Conservation (phyloP, 2,797 vertebrate genomes). For the Orestias chungarensis region DNA sequence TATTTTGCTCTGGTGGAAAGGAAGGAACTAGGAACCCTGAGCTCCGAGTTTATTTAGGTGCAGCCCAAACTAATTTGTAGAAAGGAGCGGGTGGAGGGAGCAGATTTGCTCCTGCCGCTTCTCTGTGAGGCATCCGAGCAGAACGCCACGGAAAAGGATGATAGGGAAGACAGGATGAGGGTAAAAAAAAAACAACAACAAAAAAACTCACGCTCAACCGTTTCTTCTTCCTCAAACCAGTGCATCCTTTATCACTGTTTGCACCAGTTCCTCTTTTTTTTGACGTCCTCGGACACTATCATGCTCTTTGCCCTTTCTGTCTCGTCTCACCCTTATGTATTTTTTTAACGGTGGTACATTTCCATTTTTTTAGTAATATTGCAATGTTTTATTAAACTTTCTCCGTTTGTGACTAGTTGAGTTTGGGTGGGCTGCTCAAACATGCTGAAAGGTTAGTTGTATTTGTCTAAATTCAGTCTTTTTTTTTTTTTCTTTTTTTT, state of each 20-base stretch:
- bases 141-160: slow-evolving; percentile 68
- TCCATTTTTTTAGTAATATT: not conserved
- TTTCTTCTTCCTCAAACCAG: slow-evolving; percentile 28
- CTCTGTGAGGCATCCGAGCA: slow-evolving; percentile 74
- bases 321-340: not conserved
- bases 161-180: slow-evolving; percentile 42
- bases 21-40: slow-evolving; percentile 59
- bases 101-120: slow-evolving; percentile 70
- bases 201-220: slow-evolving; percentile 19
- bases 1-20: slow-evolving; percentile 59
- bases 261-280: slow-evolving; percentile 22
- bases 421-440: slow-evolving; percentile 22
- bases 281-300: slow-evolving; percentile 23
- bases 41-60: slow-evolving; percentile 70
- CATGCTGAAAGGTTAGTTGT: slow-evolving; percentile 45
- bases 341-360: slow-evolving; percentile 7
- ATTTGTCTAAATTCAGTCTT: slow-evolving; percentile 38
- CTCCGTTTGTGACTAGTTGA: slow-evolving; percentile 14
- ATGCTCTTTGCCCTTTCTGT: slow-evolving; percentile 9
- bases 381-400: not conserved
- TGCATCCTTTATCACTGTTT: slow-evolving; percentile 32
- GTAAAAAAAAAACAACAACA: slow-evolving; percentile 19
- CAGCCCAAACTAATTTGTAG: slow-evolving; percentile 72
- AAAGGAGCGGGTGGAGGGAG: slow-evolving; percentile 66
- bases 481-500: slow-evolving; percentile 52